Conservation (phyloP, 2,113 vertebrate genomes). For the Candoia aspera region DNA sequence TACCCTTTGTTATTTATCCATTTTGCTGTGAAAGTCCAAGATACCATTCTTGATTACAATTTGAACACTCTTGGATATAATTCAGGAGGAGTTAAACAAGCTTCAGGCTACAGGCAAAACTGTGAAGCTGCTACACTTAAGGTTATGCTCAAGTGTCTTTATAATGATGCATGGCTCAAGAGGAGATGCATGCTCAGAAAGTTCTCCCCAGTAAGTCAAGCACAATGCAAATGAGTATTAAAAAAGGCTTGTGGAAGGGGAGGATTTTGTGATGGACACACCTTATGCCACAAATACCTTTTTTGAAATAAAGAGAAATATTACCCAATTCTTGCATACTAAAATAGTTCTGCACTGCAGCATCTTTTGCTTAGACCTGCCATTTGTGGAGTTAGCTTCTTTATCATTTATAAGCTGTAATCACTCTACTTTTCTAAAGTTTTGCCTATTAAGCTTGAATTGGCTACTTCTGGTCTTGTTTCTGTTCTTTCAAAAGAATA, state of each 20-base stretch:
- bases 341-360: background rate
- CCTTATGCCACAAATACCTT: background rate
- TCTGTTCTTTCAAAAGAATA: background rate
- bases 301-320: background rate
- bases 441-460: background rate
- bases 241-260: background rate
- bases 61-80: background rate
- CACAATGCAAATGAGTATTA: background rate
- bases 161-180: background rate
- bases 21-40: background rate
- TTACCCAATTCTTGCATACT: background rate
- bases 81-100: background rate
- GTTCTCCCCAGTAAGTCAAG: background rate
- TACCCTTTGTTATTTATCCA: background rate
- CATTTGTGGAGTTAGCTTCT: background rate
- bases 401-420: background rate
- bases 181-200: background rate
- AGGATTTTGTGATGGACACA: background rate
- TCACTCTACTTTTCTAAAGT: background rate
- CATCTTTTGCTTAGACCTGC: constrained; percentile 11
- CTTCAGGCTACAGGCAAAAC: background rate
- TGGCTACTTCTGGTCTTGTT: constrained; percentile 11
- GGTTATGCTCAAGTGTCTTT: no score
- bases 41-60: background rate
- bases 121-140: background rate